Evolutionary conservation across 2,113 vertebrate species (phyloP).

Genomic region (Neodontobutis hainanensis): DNA sequence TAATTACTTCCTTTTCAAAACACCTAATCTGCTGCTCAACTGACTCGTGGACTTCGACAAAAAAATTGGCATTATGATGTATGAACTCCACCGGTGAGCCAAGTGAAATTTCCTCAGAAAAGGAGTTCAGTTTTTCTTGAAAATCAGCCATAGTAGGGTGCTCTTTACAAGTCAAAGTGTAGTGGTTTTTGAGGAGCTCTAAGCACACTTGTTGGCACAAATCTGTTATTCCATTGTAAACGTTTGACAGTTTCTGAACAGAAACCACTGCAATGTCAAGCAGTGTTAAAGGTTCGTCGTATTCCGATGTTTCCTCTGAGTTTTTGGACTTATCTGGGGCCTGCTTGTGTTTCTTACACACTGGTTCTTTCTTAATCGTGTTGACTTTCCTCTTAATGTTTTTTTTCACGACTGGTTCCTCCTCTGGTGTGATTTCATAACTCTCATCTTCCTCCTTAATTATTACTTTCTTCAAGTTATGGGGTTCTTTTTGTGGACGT

Average conservation of each 20-base stretch:
- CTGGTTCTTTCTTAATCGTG: constrained; percentile 6
- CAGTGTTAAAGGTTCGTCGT: constrained; percentile 58
- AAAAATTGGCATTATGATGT: constrained; percentile 71
- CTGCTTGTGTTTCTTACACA: background rate
- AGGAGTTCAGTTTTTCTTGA: constrained; percentile 49
- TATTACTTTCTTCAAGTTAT: constrained; percentile 16
- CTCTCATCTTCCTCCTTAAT: constrained; percentile 59
- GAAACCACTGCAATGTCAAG: constrained; percentile 77
- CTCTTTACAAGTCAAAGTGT: constrained; percentile 68
- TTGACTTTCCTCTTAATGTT: constrained; percentile 1
- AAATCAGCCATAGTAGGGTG: constrained; percentile 67
- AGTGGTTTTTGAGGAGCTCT: constrained; percentile 77
- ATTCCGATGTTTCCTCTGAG: constrained; percentile 15
- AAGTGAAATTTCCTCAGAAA: constrained; percentile 24
- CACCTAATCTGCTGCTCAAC: constrained; percentile 71
- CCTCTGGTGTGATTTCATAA: constrained; percentile 32
- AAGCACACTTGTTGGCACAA: constrained; percentile 59
- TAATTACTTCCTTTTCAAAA: constrained; percentile 73
- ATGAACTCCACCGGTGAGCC: constrained; percentile 71
- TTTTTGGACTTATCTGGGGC: background rate
- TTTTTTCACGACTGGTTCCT: constrained; percentile 6
- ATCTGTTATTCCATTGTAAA: constrained; percentile 57
- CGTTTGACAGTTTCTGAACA: constrained; percentile 68
- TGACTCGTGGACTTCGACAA: constrained; percentile 68
- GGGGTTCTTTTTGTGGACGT: constrained; percentile 28